Conservation (phyloP, 2,113 vertebrate species). For the Oreocharis arfaki region DNA sequence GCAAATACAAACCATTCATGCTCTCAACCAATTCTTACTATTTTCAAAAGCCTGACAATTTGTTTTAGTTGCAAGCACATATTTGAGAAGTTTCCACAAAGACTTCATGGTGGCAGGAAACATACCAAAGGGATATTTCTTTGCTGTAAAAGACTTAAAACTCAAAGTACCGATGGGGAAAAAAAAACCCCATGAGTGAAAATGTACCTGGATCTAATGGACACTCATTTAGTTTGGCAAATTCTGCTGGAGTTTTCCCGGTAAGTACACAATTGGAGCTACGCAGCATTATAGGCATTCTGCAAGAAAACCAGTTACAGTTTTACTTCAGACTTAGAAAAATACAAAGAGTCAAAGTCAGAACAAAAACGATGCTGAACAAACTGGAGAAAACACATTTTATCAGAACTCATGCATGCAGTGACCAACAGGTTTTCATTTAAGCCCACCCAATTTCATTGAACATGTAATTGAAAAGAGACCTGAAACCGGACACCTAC, state of each 20-base stretch:
- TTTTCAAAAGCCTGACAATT: background rate
- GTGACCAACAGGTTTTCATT: background rate
- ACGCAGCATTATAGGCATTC: slow-evolving; percentile 98
- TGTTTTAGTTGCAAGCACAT: background rate
- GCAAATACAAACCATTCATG: background rate
- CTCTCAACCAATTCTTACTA: no score
- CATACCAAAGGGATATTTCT: background rate
- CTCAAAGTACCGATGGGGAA: background rate
- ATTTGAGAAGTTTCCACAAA: background rate
- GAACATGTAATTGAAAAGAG: background rate
- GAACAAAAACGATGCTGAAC: background rate
- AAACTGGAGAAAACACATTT: background rate
- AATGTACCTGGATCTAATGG: slow-evolving; percentile 91
- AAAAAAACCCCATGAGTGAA: background rate
- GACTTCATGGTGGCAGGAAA: background rate
- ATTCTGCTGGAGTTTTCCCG: slow-evolving; percentile 93
- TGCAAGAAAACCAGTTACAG: slow-evolving; percentile 44
- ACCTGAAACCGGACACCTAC: background rate
- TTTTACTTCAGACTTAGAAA: background rate
- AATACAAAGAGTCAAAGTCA: background rate
- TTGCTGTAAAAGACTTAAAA: background rate
- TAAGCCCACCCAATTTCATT: background rate
- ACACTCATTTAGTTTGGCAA: slow-evolving; percentile 94
- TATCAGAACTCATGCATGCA: background rate
- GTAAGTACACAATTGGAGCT: slow-evolving; percentile 97